Evolutionary conservation across 2,888 invertebrate genomes (phyloP).

Genomic region (Dexiosoma caninum): DNA sequence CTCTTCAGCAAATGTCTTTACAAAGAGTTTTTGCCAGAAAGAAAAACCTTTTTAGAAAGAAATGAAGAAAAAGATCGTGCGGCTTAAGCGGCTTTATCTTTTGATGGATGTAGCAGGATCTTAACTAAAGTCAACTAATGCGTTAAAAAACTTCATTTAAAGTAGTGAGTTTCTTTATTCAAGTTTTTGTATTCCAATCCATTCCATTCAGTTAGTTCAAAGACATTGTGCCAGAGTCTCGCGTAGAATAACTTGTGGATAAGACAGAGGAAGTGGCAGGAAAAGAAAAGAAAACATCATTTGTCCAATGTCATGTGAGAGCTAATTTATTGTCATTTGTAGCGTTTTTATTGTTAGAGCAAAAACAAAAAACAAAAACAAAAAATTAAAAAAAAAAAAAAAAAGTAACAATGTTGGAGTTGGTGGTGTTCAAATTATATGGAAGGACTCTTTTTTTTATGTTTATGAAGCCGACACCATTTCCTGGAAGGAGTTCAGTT

Average conservation of each 20-base stretch:
- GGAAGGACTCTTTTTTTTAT: slow-evolving; percentile 12
- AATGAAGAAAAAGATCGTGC: slow-evolving; percentile 52
- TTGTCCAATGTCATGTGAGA: slow-evolving; percentile 62
- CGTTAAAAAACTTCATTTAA: slow-evolving; percentile 59
- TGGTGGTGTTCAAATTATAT: slow-evolving; percentile 12
- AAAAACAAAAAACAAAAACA: neutral
- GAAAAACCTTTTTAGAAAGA: slow-evolving; percentile 11
- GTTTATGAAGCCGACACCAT: neutral
- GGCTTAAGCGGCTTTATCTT: slow-evolving; percentile 61
- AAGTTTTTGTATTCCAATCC: neutral
- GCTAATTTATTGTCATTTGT: slow-evolving; percentile 60
- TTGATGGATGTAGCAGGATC: slow-evolving; percentile 63
- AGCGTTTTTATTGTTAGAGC: slow-evolving; percentile 37
- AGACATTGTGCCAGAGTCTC: slow-evolving; percentile 44
- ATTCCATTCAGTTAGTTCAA: slow-evolving; percentile 33
- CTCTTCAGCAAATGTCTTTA: slow-evolving; percentile 34
- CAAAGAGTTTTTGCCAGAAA: slow-evolving; percentile 19
- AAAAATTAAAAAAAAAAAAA: neutral
- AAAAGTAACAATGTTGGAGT: slow-evolving; percentile 34
- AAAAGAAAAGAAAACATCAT: slow-evolving; percentile 54
- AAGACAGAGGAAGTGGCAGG: slow-evolving; percentile 2
- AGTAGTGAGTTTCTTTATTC: slow-evolving; percentile 14
- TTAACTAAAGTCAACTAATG: slow-evolving; percentile 61
- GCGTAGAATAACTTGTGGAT: slow-evolving; percentile 14
- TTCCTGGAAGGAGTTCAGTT: neutral